Evolutionary conservation across 2,888 invertebrate species (phyloP), one percentile per base, ranked within the genome.

Genomic region (Pandemis corylana): DNA sequence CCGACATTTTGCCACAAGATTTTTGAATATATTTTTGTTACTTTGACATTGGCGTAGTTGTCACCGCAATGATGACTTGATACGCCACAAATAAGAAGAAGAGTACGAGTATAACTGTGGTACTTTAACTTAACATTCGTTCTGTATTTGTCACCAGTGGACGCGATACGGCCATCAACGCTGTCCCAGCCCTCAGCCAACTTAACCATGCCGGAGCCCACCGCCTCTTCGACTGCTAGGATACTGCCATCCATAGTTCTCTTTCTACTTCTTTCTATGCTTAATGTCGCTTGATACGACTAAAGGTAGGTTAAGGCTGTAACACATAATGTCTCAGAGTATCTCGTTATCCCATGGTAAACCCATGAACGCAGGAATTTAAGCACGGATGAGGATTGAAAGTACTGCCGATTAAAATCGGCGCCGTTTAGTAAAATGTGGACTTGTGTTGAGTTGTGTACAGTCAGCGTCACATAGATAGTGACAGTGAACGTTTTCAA

Each of bases 101-200:
- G 20, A 20, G 20, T 20, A 20, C 1, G 20, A 20, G 20, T 20
- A 20, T 20, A 20, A 20, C 20, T 20, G 20, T 20, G 20, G 20
- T 20, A 20, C 20, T 20, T 20, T 20, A 46, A 46, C 46, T 46
- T 12, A 46, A 12, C 46, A 10, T 46, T 36, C 28, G 2, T 36
- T 36, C 28, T 46, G 46, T 10, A 46, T 46, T 77, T 77, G n/a
- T 76, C 90, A 89, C 53, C 91, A 94, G 94, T 94, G 81, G 94
- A 94, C 76, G 87, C 92, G 72, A 92, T 93, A 83, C 84, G 84
- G 72, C 90, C 93, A 2, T 85, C 91, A 42, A 85, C 88, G 2
- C 80, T 83, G 77, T 80, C 85, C 20, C 91, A 90, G 80, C 89
- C 90, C 10, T 84, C 90, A 13, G 85, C 87, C 65, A 93, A 93